A percentile compares a stretch with the other conserved stretches of the same genome.
These are phyloP conservation scores for Drosophila fuyamai DNA, from an alignment of 1,140 invertebrate genomes.

Conservation along the genomic window DNA sequence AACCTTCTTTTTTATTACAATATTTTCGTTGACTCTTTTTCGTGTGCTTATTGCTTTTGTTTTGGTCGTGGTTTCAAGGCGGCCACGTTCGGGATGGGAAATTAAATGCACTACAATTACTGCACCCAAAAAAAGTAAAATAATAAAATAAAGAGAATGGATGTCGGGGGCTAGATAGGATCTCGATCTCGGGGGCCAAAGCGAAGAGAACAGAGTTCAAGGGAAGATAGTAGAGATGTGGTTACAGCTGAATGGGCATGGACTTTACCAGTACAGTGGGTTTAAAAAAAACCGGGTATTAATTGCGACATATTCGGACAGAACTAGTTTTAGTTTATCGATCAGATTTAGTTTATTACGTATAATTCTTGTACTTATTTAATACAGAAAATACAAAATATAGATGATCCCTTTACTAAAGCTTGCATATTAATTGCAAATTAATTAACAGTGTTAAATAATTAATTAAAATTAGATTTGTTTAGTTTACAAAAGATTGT, in stretches of 20 bases:
- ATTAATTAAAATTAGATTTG: too few relatives aligned
- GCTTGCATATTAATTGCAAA: too few relatives aligned
- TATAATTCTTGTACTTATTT: too few relatives aligned
- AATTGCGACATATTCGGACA: background rate
- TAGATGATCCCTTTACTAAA: too few relatives aligned
- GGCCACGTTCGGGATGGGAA: slow-evolving; percentile 51
- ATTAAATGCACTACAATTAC: slow-evolving; percentile 60
- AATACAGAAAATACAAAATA: too few relatives aligned
- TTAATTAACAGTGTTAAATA: too few relatives aligned
- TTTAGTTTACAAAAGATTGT: too few relatives aligned
- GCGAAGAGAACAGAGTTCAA: slow-evolving; percentile 38
- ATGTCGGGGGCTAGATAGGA: slow-evolving; percentile 27
- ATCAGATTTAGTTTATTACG: too few relatives aligned
- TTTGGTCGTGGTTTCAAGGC: slow-evolving; percentile 58
- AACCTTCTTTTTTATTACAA: slow-evolving; percentile 74
- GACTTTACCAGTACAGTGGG: slow-evolving; percentile 7
- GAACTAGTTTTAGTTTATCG: too few relatives aligned
- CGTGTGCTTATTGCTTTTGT: slow-evolving; percentile 32
- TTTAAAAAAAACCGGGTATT: background rate
- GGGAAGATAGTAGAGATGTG: slow-evolving; percentile 20
- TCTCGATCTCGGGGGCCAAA: slow-evolving; percentile 22
- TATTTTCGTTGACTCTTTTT: slow-evolving; percentile 40
- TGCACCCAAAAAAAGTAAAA: slow-evolving; percentile 44
- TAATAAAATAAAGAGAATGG: slow-evolving; percentile 24
- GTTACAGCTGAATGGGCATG: background rate